Percentiles rank a stretch among this genome's conserved stretches.
Evolutionary conservation across 1,140 invertebrate species (phyloP).

Genomic region (Drosophila neocordata): DNA sequence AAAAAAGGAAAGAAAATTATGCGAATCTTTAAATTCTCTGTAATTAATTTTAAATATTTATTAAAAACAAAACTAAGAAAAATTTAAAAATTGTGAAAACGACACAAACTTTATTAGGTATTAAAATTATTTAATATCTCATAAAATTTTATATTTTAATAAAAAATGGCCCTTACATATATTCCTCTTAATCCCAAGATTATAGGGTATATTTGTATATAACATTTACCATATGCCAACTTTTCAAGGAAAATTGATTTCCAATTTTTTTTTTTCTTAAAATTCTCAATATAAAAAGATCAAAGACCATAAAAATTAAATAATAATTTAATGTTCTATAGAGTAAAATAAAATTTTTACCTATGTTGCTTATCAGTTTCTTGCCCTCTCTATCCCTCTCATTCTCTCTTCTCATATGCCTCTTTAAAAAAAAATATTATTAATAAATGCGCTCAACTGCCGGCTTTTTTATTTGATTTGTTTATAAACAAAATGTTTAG

Average conservation of each 20-base stretch:
- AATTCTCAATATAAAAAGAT: slow-evolving; percentile 6
- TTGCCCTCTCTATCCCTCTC: neutral
- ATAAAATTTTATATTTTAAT: no score
- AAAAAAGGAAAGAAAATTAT: neutral
- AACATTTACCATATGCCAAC: neutral
- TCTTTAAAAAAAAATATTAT: slow-evolving; percentile 1
- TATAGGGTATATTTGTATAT: neutral
- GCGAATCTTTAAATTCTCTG: no score
- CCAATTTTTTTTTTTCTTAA: neutral
- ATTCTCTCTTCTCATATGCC: neutral
- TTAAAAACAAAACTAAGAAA: no score
- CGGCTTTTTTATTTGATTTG: slow-evolving; percentile 32
- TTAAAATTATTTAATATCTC: no score
- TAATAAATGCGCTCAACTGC: slow-evolving; percentile 28
- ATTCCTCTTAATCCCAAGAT: slow-evolving; percentile 24
- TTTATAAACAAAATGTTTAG: slow-evolving; percentile 42
- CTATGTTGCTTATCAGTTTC: neutral
- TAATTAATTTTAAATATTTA: no score
- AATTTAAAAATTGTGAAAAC: no score
- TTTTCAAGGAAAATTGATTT: slow-evolving; percentile 17
- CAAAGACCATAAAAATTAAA: slow-evolving; percentile 10
- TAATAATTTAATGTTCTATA: neutral
- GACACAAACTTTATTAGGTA: no score
- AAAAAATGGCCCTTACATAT: no score
- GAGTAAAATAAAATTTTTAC: neutral